A percentile compares a stretch with the other conserved stretches of the same genome.
Evolutionary conservation across 2,888 invertebrate species (phyloP).

Genomic region (Rapana venosa): DNA sequence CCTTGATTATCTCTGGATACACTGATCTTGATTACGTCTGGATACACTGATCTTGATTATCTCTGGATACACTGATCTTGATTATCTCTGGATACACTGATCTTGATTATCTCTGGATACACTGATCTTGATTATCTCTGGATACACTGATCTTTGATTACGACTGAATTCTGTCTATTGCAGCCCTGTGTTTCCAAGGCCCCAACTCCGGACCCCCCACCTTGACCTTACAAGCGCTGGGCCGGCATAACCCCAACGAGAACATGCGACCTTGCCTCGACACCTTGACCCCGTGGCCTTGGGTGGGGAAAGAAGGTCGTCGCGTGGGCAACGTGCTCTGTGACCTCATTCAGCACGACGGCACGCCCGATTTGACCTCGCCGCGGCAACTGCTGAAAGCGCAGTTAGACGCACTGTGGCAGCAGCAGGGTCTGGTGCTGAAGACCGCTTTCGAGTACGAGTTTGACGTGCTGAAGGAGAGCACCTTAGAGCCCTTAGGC

Average conservation of each 20-base stretch:
- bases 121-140: no score
- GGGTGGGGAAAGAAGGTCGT: conserved; percentile 27
- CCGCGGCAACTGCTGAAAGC: conserved; percentile 30
- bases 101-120: no score
- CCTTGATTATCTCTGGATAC: no score
- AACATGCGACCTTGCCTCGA: conserved; percentile 32
- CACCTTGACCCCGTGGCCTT: conserved; percentile 35
- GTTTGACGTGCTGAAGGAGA: conserved; percentile 19
- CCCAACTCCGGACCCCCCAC: not conserved
- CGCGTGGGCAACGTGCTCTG: conserved; percentile 38
- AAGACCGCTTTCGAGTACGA: conserved; percentile 40
- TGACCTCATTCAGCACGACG: conserved; percentile 27
- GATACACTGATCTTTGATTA: no score
- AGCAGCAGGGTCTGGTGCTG: conserved; percentile 15
- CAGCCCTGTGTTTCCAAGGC: not conserved
- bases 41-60: no score
- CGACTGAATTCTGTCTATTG: no score
- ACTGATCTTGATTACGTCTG: no score
- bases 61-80: no score
- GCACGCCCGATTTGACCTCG: not conserved
- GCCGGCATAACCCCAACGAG: conserved; percentile 9
- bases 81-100: no score
- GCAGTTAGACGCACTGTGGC: conserved; percentile 13
- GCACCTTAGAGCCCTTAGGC: not conserved
- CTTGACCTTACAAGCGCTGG: not conserved